Percentiles rank a stretch among this genome's conserved stretches.
These are phyloP conservation scores for Daubentonia madagascariensis DNA, from an alignment of 2,113 vertebrate species.

Conservation along the genomic window DNA sequence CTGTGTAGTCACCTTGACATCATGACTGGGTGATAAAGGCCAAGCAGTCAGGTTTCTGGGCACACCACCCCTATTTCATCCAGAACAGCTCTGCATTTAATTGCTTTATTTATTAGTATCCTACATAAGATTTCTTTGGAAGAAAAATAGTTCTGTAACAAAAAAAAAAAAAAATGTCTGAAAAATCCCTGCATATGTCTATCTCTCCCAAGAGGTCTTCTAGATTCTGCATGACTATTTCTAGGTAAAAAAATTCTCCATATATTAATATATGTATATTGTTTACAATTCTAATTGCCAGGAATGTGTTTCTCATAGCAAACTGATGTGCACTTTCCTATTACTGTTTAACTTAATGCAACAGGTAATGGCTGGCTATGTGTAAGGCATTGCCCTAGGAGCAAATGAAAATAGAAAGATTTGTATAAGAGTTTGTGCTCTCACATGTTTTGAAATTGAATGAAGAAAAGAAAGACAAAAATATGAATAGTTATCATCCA, in stretches of 20 bases:
- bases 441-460: constrained; percentile 9
- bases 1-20: background rate
- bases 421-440: background rate
- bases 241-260: background rate
- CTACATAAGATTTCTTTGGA: background rate
- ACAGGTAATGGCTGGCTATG: background rate
- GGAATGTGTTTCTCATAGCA: background rate
- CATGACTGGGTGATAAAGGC: no score
- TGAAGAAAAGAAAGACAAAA: constrained; percentile 1
- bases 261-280: background rate
- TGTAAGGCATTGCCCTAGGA: background rate
- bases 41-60: background rate
- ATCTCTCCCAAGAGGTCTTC: background rate
- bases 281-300: background rate
- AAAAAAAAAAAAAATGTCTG: background rate
- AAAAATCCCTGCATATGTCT: background rate
- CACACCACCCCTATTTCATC: background rate
- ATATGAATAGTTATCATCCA: background rate
- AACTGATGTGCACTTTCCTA: background rate
- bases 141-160: background rate
- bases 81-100: background rate
- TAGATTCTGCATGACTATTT: background rate
- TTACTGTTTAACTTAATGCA: background rate
- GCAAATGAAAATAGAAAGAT: background rate
- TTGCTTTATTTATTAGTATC: background rate